phyloP scores from a whole-genome alignment of 2,888 invertebrate species.

The Troides aeacus region DNA sequence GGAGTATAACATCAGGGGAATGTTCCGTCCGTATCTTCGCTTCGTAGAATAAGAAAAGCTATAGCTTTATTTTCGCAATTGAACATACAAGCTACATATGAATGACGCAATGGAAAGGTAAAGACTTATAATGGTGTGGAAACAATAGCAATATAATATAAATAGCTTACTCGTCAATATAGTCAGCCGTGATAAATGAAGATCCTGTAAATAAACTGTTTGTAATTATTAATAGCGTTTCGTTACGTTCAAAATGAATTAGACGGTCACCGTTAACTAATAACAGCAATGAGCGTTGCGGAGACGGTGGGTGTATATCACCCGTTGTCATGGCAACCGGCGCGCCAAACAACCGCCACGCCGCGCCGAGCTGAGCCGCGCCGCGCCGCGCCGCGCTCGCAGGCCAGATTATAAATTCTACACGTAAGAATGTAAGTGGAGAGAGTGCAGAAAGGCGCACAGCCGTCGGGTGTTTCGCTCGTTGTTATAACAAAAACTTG shows the following conservation, averaged over 20 bases:
- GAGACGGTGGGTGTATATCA: slow-evolving; percentile 73
- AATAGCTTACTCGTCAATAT: no score
- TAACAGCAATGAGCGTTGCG: slow-evolving; percentile 64
- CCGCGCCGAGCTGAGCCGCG: slow-evolving; percentile 67
- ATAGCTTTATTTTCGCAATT: no score
- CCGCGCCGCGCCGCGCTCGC: slow-evolving; percentile 32
- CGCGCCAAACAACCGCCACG: slow-evolving; percentile 63
- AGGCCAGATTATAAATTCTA: slow-evolving; percentile 29
- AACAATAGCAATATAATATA: no score
- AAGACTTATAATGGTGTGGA: no score
- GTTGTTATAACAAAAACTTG: slow-evolving; percentile 33
- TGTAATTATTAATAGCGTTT: slow-evolving; percentile 2
- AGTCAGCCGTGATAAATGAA: neutral
- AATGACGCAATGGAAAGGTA: no score
- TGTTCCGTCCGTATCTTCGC: no score
- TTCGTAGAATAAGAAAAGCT: no score
- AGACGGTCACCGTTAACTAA: slow-evolving; percentile 70
- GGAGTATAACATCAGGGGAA: no score
- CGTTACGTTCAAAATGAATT: slow-evolving; percentile 47
- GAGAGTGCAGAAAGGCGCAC: slow-evolving; percentile 35
- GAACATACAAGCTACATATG: no score
- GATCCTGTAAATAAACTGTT: neutral
- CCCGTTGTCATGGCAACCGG: slow-evolving; percentile 64
- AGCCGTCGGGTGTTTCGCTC: slow-evolving; percentile 29
- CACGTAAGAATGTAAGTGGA: slow-evolving; percentile 31